These are phyloP conservation scores for Paedocypris sp. DNA, from an alignment of 2,113 vertebrate species.

Conservation along the genomic window DNA sequence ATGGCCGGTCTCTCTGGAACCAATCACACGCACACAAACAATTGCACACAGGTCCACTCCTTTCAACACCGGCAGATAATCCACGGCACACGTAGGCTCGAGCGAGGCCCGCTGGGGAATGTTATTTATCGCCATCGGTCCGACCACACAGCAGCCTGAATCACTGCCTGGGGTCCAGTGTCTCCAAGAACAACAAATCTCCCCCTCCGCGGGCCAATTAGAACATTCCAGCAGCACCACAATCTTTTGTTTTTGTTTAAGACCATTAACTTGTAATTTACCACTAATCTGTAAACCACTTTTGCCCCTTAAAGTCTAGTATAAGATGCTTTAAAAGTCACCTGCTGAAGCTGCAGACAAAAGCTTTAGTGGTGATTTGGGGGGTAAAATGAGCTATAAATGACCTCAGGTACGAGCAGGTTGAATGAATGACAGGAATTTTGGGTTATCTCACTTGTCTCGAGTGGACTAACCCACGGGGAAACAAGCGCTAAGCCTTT, in stretches of 20 bases:
- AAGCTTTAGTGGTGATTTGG: too few species aligned
- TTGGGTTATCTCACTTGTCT: not conserved
- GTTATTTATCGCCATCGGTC: conserved; percentile 29
- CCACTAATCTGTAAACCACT: conserved; percentile 33
- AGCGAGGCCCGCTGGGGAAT: not conserved
- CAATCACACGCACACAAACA: conserved; percentile 8
- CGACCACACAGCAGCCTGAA: conserved; percentile 21
- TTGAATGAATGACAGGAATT: conserved; percentile 25
- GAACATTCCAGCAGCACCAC: conserved; percentile 34
- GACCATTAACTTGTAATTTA: conserved; percentile 36
- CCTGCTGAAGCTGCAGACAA: not conserved
- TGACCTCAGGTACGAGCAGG: conserved; percentile 27
- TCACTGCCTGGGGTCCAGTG: conserved; percentile 9
- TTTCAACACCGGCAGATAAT: conserved; percentile 20
- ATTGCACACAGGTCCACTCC: not conserved
- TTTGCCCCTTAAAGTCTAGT: not conserved
- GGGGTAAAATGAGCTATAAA: not conserved
- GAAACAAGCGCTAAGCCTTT: conserved; percentile 2
- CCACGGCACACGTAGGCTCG: conserved; percentile 4
- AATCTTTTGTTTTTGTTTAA: conserved; percentile 29
- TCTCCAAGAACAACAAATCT: conserved; percentile 21
- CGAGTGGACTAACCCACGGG: conserved; percentile 12
- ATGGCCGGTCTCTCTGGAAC: not conserved
- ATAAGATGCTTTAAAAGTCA: not conserved
- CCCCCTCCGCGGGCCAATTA: conserved; percentile 31